Conservation (phyloP, 2,113 vertebrate genomes). For the Channa maculata region DNA sequence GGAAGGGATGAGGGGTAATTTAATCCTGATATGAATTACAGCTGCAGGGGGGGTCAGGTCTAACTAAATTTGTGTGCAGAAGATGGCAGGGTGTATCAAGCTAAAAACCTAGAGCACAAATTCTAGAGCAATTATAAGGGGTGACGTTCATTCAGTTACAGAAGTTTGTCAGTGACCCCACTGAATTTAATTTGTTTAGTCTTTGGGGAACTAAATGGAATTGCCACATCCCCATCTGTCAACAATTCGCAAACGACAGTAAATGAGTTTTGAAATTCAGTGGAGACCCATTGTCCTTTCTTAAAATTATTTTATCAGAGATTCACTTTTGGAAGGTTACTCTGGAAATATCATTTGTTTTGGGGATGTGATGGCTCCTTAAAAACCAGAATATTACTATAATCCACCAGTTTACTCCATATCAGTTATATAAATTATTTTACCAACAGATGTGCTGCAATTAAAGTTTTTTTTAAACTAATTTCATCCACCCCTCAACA, state of each 20-base stretch:
- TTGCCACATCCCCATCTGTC: slow-evolving; percentile 77
- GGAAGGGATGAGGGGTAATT: slow-evolving; percentile 59
- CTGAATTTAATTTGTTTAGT: slow-evolving; percentile 67
- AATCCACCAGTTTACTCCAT: background rate
- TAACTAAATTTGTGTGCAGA: slow-evolving; percentile 36
- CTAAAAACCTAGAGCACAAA: slow-evolving; percentile 32
- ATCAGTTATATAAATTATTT: background rate
- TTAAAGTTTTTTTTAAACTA: background rate
- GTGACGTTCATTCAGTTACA: slow-evolving; percentile 59
- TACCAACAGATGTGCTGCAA: background rate
- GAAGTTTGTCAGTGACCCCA: slow-evolving; percentile 47
- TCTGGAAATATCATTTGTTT: slow-evolving; percentile 1
- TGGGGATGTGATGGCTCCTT: background rate
- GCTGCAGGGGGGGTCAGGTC: slow-evolving; percentile 45
- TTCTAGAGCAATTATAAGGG: slow-evolving; percentile 54
- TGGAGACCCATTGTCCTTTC: slow-evolving; percentile 71
- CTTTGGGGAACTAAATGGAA: slow-evolving; percentile 65
- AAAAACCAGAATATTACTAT: background rate
- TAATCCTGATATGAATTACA: slow-evolving; percentile 79
- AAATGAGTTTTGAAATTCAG: slow-evolving; percentile 74
- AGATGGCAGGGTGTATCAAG: slow-evolving; percentile 23
- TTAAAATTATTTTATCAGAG: slow-evolving; percentile 57
- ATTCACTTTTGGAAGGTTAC: slow-evolving; percentile 26
- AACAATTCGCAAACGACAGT: slow-evolving; percentile 65
- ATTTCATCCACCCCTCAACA: background rate